Base-by-base conservation (phyloP, 2,113 vertebrate species). In the Istiophorus platypterus region DNA sequence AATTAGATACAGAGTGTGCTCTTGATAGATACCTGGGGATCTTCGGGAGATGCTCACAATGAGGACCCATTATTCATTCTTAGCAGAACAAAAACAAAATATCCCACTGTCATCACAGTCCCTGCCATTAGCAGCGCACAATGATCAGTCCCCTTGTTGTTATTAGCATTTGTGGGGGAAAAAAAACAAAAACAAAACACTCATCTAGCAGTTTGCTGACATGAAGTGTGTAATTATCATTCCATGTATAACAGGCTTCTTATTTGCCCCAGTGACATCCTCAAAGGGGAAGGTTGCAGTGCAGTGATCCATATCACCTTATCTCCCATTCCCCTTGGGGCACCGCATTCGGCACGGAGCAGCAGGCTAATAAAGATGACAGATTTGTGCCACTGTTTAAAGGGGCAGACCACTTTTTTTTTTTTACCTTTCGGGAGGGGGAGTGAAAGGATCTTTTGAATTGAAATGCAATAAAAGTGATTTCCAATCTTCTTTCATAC, bases 281-380 rank as follows among this genome's bases (percentile, higher is more conserved):
- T 91, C 80, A 85, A 72, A 87, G 80, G 82, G 72, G 87, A 85
- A 86, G 88, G 88, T 86, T 88, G 84, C 69, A 58, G 85, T 73
- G 92, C 91, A 91, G 82, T 88, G 93, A 94, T 93, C 89, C 94
- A 77, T 92, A 87, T 91, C 91, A 80, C 86, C 84, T 92, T 91
- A 92, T 92, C 89, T 87, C 71, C 49, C 34, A 70, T 86, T 85
- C 74, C 85, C 90, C 76, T 70, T 34, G 70, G 90, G 90, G 72
- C 72, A 37, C 47, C 31, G 31, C 51, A 81, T 80, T 86, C 39
- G 11, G 80, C 69, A 78, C 31, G 54, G 75, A 85, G 72, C 76
- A 34, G 80, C 78, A 61, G 85, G 86, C 75, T 90, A 89, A 91
- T 91, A 86, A 80, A 87, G 85, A 91, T 75, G 86, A 82, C 85